Base-by-base conservation (phyloP, 2,888 invertebrate species). In the Adineta ricciae region DNA sequence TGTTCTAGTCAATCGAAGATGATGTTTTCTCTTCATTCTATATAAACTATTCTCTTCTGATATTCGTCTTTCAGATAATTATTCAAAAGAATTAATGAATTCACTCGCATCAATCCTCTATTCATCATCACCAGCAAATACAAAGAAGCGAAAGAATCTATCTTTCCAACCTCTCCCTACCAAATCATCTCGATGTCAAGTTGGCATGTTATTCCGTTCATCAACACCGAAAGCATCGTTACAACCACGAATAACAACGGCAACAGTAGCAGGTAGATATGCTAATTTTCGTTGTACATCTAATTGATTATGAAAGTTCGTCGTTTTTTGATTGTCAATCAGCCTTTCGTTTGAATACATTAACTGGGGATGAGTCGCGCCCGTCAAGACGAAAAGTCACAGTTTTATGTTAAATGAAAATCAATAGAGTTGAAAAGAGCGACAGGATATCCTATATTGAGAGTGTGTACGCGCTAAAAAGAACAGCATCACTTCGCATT, bases 351-450 rank as follows among this genome's bases (percentile, higher is more conserved):
- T 78, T 9, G 78, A 78, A 78, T 78, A 78, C n/a, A 78, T 78
- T 78, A 78, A 38, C 38, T 78, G 19, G 78, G 46, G 8, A 78
- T 41, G 78, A 78, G 78, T 41, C 24, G 27, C 27, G 27, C 27
- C 16, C 7, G 27, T 64, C 3, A 16, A 64, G 32, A 64, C 32
- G 19, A 64, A 64, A 78, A 78, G 24, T 78, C 78, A 78, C 78
- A 78, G 78, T 78, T 78, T 78, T 78, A 41, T 41, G 78, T 78
- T 78, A 78, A 78, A 78, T 78, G 78, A 78, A 78, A 41, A 78
- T 78, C 38, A 78, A 78, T 78, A 78, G 41, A 78, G 41, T 41
- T 78, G 21, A 38, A 78, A 78, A 78, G 41, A 78, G 78, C 78
- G 78, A 78, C 78, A 41, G 78, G 78, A 78, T 78, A 78, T 78